These are phyloP conservation scores for Yponomeuta malinellus DNA, from an alignment of 2,888 invertebrate species.

Conservation along the genomic window DNA sequence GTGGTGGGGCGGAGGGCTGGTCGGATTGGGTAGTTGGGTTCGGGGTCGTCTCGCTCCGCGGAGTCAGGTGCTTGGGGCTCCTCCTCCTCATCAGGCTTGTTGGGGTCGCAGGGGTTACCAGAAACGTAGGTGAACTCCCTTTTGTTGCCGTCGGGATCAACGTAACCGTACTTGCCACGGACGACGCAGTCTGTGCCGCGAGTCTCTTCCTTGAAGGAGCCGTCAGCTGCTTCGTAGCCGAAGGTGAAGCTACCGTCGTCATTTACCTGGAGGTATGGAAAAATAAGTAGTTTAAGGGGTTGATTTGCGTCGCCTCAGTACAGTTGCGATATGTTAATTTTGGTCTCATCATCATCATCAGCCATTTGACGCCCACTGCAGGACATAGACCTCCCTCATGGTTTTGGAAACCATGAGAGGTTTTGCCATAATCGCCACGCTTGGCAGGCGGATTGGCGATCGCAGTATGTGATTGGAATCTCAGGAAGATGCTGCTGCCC, in stretches of 20 bases:
- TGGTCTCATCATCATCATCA: too few relatives aligned
- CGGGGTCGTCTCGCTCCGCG: constrained; percentile 77
- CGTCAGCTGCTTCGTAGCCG: constrained; percentile 90
- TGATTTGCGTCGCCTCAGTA: neutral
- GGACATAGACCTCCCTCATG: too few relatives aligned
- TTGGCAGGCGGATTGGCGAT: too few relatives aligned
- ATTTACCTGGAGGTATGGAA: constrained; percentile 70
- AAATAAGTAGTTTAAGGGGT: neutral
- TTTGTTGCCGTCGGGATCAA: constrained; percentile 91
- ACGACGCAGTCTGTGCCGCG: constrained; percentile 91
- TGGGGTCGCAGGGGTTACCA: constrained; percentile 90
- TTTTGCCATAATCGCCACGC: too few relatives aligned
- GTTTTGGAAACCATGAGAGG: too few relatives aligned
- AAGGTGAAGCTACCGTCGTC: constrained; percentile 91
- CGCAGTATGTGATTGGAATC: too few relatives aligned
- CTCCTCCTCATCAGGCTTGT: constrained; percentile 83
- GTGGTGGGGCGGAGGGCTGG: constrained; percentile 61
- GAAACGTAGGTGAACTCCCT: constrained; percentile 91
- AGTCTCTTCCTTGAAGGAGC: constrained; percentile 91
- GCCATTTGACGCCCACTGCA: too few relatives aligned
- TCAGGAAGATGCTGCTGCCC: too few relatives aligned
- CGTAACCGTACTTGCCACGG: constrained; percentile 90
- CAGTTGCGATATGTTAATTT: neutral
- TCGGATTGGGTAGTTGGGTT: constrained; percentile 76
- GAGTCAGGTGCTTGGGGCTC: constrained; percentile 73